Evolutionary conservation across 2,888 invertebrate species (phyloP), one percentile per base, ranked within the genome.

Genomic region (Andricus quercusramuli): DNA sequence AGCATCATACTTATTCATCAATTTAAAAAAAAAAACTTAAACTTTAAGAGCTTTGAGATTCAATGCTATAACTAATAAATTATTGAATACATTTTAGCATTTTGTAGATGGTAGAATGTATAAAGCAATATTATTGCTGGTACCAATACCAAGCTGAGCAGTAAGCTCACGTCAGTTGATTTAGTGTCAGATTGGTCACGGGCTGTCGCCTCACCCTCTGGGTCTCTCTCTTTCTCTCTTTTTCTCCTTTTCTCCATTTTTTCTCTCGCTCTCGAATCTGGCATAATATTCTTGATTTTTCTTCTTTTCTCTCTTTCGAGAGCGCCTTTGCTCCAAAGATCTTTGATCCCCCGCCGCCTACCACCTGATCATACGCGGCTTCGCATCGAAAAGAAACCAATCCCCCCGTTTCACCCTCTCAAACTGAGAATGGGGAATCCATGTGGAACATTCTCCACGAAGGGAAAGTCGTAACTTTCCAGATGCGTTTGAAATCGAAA

Each of bases 181-280:
- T 90, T 91, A 90, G 89, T 88, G 90, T 89, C 88, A 89, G 90
- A 90, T 90, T 90, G 90, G 90, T 90, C 90, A 90, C 90, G 91
- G 89, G 87, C 89, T 89, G 89, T 89, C 89, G 89, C 87, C 89
- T 90, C 88, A 88, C 85, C 79, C 70, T 64, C 79, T 66, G 83
- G 78, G 70, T 44, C 44, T 79, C 64, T 64, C 79, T 68, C 80
- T 74, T 77, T 37, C 20, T n/a, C 41, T 41, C 22, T 20, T 67
- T 41, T 22, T 41, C 37, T 41, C 8, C 44, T 44, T 47, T 17
- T 22, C 44, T n/a, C 17, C 47, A 17, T 17, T 68, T 47, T 68
- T 41, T 47, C 44, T 68, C 47, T 68, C 81, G 82, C 83, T 79
- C 81, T 83, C 80, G 83, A 80, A 80, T 76, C 80, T 79, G n/a